A percentile compares a stretch with the other conserved stretches of the same genome.
Conservation (phyloP, 1,140 invertebrate genomes). For the Tenebrio molitor region DNA sequence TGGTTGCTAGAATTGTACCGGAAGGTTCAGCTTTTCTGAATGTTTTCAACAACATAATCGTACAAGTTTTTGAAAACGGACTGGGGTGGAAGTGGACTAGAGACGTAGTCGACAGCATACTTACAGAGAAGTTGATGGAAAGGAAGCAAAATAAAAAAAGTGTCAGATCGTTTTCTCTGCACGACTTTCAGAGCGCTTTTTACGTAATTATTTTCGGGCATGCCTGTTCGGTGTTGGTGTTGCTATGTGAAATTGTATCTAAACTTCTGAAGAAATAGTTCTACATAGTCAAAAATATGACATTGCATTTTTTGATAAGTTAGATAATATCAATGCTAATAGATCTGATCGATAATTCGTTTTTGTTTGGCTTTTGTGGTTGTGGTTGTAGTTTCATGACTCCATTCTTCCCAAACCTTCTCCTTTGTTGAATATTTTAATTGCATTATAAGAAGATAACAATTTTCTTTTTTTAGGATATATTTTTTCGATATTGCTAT, state of each 20-base stretch:
- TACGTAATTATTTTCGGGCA: neutral
- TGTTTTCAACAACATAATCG: slow-evolving; percentile 35
- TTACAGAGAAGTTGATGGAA: neutral
- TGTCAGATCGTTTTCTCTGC: slow-evolving; percentile 26
- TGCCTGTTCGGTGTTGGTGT: neutral
- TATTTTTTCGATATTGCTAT: too few species aligned
- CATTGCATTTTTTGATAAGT: too few species aligned
- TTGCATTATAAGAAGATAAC: too few species aligned
- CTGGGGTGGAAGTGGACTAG: slow-evolving; percentile 31
- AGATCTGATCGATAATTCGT: too few species aligned
- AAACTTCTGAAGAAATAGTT: neutral
- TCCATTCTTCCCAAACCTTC: too few species aligned
- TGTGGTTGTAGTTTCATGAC: too few species aligned
- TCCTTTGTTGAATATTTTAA: too few species aligned
- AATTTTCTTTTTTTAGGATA: too few species aligned
- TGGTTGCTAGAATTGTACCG: slow-evolving; percentile 44
- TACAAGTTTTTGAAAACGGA: slow-evolving; percentile 17
- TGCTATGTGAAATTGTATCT: neutral
- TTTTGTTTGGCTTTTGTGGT: too few species aligned
- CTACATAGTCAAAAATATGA: too few species aligned
- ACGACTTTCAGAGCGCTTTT: slow-evolving; percentile 42
- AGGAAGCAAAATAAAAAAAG: neutral
- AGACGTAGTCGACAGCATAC: slow-evolving; percentile 7
- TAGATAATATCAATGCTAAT: too few species aligned
- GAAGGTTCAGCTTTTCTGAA: slow-evolving; percentile 46